Conservation (phyloP, 2,797 vertebrate genomes). For the Coendou prehensilis region DNA sequence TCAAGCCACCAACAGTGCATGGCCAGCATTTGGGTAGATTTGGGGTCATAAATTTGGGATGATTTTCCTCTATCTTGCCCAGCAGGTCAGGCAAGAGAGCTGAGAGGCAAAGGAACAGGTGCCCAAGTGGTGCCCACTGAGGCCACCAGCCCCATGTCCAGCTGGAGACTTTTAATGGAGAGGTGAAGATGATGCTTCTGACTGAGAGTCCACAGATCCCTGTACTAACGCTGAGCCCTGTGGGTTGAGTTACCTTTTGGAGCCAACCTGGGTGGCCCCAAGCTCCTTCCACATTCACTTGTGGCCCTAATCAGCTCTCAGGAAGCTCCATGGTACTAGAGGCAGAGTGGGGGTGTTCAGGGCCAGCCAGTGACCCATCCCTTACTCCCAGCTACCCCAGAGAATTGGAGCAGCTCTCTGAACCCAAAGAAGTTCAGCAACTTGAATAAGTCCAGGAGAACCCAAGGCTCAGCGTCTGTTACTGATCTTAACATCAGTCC, state of each 20-base stretch:
- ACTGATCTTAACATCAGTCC: neutral
- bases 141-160: neutral
- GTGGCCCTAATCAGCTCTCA: neutral
- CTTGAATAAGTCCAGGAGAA: neutral
- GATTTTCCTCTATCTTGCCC: neutral
- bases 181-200: neutral
- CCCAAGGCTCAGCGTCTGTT: neutral
- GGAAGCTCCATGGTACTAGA: neutral
- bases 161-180: neutral
- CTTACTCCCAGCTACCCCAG: neutral
- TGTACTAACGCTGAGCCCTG: neutral
- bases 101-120: neutral
- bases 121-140: accelerated
- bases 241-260: neutral
- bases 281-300: neutral
- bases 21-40: neutral
- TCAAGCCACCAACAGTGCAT: no score
- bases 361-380: neutral
- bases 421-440: neutral
- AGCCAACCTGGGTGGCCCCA: neutral
- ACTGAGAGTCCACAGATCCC: neutral
- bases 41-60: neutral
- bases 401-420: neutral
- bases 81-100: neutral
- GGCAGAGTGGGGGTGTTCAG: neutral